phyloP scores from a whole-genome alignment of 2,888 invertebrate species.

The Cerceris rybyensis region DNA sequence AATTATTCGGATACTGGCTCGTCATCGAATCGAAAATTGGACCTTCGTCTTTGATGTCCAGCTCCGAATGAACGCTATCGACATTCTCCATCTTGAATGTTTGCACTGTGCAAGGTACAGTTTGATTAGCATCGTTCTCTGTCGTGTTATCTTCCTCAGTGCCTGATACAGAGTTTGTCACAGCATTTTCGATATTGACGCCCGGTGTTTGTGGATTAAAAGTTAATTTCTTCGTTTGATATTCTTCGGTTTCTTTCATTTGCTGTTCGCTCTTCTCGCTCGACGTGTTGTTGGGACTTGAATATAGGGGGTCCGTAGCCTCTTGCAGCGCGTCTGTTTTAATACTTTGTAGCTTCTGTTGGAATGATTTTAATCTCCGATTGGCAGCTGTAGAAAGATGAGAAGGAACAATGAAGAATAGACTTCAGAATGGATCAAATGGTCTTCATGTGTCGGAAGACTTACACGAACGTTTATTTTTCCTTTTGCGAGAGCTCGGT shows the following conservation, averaged over 20 bases:
- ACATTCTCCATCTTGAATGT: constrained; percentile 63
- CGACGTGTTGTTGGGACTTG: background rate
- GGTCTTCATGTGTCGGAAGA: constrained; percentile 6
- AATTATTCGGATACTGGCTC: constrained; percentile 24
- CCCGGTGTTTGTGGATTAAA: background rate
- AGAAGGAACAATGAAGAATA: constrained; percentile 26
- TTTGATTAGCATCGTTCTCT: constrained; percentile 21
- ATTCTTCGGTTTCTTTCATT: constrained; percentile 22
- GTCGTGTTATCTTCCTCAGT: background rate
- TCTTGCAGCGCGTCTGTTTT: constrained; percentile 34
- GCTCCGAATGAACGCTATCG: constrained; percentile 75
- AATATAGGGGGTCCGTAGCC: background rate
- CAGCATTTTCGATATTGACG: background rate
- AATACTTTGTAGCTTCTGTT: constrained; percentile 67
- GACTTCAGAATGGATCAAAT: background rate
- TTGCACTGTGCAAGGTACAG: constrained; percentile 36
- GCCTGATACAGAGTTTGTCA: background rate
- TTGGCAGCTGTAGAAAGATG: constrained; percentile 67
- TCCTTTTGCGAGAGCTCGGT: constrained; percentile 78
- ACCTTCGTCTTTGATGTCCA: constrained; percentile 78
- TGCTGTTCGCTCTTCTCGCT: constrained; percentile 4
- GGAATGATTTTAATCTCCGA: constrained; percentile 71
- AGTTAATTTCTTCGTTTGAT: background rate
- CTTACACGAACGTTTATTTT: constrained; percentile 77
- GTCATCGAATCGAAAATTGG: constrained; percentile 68